Base-by-base conservation (phyloP, 2,888 invertebrate genomes). In the Deladenus siricidicola region DNA sequence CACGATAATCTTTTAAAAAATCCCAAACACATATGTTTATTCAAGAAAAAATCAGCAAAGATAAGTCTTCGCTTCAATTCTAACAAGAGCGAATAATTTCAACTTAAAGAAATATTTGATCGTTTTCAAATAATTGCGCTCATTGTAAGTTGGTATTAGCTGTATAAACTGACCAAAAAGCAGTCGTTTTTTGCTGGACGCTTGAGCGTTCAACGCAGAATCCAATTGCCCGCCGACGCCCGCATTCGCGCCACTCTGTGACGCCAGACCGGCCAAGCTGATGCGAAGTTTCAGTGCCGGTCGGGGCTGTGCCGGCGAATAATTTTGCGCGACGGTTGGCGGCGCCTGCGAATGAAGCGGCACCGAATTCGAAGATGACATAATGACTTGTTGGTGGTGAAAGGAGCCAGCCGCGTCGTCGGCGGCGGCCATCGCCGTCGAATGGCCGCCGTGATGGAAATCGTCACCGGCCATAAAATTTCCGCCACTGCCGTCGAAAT, bases 251-350 rank as follows among this genome's bases (percentile, higher is more conserved):
- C 29, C 28, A 30, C 29, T 29, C 29, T 50, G 39, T 14, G 48
- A 29, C 19, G 56, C 39, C n/a, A 34, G 6, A 10, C 42, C 62
- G 8, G 30, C 53, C 29, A 66, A 56, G 29, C 30, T 67, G 49
- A 70, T 62, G 21, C 64, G 61, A 21, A 70, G 62, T 26, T 62
- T 67, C 49, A 63, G 39, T 4, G 58, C 29, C 4, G 69, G 67
- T 21, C 62, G 59, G 4, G 24, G 28, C 34, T 59, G 54, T 34
- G 48, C 59, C 39, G 56, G 26, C 4, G 53, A 28, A 6, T 47
- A n/a, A 10, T 47, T n/a, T 47, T 47, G 23, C n/a, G 6, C 8
- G n/a, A 34, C 14, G n/a, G n/a, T n/a, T n/a, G n/a, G n/a, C n/a
- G n/a, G n/a, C n/a, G n/a, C n/a, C 14, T 34, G 39, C 14, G 8